These are phyloP conservation scores for Crocidura indochinensis DNA, from an alignment of 2,797 vertebrate species.

Conservation along the genomic window DNA sequence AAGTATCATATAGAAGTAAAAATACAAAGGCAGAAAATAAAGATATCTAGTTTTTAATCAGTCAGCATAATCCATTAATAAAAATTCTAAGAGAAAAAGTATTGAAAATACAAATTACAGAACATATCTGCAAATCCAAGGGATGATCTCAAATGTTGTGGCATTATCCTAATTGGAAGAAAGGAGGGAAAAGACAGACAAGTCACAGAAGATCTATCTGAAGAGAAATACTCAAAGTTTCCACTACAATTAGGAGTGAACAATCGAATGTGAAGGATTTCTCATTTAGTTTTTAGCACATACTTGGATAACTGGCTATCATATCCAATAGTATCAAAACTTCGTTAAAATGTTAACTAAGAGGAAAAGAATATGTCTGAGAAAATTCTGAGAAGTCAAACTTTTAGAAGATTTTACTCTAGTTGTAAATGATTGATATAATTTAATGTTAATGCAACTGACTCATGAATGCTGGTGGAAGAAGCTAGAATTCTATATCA, in stretches of 20 bases:
- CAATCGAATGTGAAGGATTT: background rate
- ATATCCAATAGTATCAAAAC: background rate
- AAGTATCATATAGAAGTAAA: background rate
- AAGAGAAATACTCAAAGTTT: background rate
- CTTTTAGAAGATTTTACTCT: background rate
- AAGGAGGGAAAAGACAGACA: background rate
- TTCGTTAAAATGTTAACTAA: background rate
- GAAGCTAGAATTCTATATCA: background rate
- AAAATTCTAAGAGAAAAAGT: conserved; percentile 10
- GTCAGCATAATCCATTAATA: no score
- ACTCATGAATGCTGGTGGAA: background rate
- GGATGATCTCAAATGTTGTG: background rate
- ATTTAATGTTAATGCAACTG: background rate
- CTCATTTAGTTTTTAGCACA: background rate
- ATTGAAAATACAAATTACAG: background rate
- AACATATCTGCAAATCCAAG: background rate
- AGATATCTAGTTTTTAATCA: background rate
- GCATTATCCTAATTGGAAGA: background rate
- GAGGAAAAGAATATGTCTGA: background rate
- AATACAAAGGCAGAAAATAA: background rate
- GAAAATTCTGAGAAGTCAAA: background rate
- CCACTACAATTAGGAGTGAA: background rate
- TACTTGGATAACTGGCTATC: background rate
- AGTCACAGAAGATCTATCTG: background rate
- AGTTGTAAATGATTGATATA: background rate